phyloP scores from a whole-genome alignment of 2,888 invertebrate species.

The Camptogramma bilineatum region DNA sequence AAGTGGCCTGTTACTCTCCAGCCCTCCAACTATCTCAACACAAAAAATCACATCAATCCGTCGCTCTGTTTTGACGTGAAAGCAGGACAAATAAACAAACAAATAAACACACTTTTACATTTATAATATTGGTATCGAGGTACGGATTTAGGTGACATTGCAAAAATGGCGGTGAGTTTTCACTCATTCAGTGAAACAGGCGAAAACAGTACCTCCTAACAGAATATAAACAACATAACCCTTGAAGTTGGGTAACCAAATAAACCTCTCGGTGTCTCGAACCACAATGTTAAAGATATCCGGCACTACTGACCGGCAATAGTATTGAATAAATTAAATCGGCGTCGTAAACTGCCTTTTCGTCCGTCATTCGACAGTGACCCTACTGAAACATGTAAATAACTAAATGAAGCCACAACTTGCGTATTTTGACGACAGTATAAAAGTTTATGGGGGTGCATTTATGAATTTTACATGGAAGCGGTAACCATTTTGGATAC shows the following conservation, averaged over 20 bases:
- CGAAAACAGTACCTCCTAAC: too few species aligned
- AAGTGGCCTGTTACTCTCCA: too few species aligned
- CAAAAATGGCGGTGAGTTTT: too few species aligned
- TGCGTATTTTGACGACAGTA: conserved; percentile 38
- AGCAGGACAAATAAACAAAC: too few species aligned
- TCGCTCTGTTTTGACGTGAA: too few species aligned
- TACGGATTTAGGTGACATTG: too few species aligned
- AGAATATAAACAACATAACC: background rate
- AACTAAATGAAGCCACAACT: conserved; percentile 52
- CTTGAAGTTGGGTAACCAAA: background rate
- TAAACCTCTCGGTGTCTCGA: background rate
- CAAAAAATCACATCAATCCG: too few species aligned
- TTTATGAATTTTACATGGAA: conserved; percentile 6
- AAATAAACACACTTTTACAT: too few species aligned
- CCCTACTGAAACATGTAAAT: conserved; percentile 54
- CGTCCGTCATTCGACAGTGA: conserved; percentile 49
- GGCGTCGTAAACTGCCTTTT: conserved; percentile 30
- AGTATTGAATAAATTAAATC: conserved; percentile 31
- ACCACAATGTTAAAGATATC: conserved; percentile 11
- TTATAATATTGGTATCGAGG: too few species aligned
- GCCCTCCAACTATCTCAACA: too few species aligned
- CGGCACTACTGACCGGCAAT: conserved; percentile 2
- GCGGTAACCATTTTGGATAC: conserved; percentile 3
- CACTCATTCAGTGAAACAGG: background rate
- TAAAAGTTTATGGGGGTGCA: conserved; percentile 46